Evolutionary conservation across 37 sponge, comb jelly and placozoan genomes (phyloP).

Genomic region (Ianthella basta): DNA sequence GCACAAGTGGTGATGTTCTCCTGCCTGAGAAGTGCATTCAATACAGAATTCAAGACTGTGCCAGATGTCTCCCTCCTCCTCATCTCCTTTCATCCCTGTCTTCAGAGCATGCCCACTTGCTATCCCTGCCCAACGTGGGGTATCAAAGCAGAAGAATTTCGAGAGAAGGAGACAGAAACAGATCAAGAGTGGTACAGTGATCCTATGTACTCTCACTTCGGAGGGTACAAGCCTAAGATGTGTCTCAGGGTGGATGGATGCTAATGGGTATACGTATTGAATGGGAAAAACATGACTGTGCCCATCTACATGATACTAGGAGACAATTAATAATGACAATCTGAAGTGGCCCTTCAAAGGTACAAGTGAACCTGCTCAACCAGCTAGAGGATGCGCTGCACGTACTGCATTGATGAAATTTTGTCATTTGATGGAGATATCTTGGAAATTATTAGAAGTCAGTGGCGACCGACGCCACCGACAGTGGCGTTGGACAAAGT

Average conservation of each 20-base stretch:
- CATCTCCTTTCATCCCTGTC: too few relatives aligned
- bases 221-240: constrained; percentile 21
- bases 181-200: constrained; percentile 7
- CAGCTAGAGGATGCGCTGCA: not conserved
- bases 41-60: too few relatives aligned
- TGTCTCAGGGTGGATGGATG: not conserved
- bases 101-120: too few relatives aligned
- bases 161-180: not conserved
- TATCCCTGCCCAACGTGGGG: constrained; percentile 5
- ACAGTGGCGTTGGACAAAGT: not conserved
- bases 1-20: too few relatives aligned
- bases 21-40: too few relatives aligned
- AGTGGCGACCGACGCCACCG: not conserved
- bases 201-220: constrained; percentile 16
- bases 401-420: not conserved
- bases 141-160: constrained; percentile 10
- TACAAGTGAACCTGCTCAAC: not conserved
- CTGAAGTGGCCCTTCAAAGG: constrained; percentile 13
- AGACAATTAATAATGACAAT: constrained; percentile 10
- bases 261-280: not conserved
- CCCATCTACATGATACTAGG: not conserved
- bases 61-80: too few relatives aligned
- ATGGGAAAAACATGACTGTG: not conserved
- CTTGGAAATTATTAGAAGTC: not conserved
- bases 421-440: not conserved